Conservation (phyloP, 2,113 vertebrate genomes). For the Tragelaphus strepsiceros region DNA sequence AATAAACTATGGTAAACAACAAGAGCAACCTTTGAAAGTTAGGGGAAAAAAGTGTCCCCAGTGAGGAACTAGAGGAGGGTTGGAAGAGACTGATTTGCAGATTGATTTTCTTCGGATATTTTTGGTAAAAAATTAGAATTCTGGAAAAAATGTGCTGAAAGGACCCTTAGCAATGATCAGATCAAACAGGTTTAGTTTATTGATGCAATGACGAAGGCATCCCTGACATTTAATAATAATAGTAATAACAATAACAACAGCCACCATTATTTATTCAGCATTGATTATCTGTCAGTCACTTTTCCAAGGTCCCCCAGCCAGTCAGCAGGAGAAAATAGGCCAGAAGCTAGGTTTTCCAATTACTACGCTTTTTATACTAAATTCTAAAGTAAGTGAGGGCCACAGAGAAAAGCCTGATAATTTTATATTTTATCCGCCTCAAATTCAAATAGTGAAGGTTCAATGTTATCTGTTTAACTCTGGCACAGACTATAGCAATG, state of each 20-base stretch:
- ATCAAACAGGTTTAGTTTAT: not conserved
- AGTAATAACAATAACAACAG: not conserved
- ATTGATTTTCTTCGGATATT: constrained; percentile 44
- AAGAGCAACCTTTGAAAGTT: constrained; percentile 34
- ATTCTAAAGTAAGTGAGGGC: not conserved
- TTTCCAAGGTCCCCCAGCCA: not conserved
- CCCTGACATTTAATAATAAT: not conserved
- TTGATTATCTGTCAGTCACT: constrained; percentile 4
- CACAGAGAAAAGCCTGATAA: not conserved
- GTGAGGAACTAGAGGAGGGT: not conserved
- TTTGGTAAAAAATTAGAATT: constrained; percentile 32
- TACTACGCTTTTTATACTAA: constrained; percentile 23
- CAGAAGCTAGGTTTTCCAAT: not conserved
- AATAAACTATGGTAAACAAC: constrained; percentile 23
- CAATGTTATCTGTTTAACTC: not conserved
- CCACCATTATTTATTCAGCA: constrained; percentile 12
- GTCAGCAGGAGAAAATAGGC: not conserved
- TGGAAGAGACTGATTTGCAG: not conserved
- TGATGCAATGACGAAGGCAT: not conserved
- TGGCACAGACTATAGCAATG: not conserved
- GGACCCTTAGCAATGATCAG: not conserved
- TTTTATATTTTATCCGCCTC: not conserved
- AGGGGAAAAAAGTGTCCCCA: not conserved
- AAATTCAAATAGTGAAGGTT: not conserved
- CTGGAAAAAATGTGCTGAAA: not conserved